These are phyloP conservation scores for Clunio marinus DNA, from an alignment of 2,888 invertebrate genomes.

Conservation along the genomic window DNA sequence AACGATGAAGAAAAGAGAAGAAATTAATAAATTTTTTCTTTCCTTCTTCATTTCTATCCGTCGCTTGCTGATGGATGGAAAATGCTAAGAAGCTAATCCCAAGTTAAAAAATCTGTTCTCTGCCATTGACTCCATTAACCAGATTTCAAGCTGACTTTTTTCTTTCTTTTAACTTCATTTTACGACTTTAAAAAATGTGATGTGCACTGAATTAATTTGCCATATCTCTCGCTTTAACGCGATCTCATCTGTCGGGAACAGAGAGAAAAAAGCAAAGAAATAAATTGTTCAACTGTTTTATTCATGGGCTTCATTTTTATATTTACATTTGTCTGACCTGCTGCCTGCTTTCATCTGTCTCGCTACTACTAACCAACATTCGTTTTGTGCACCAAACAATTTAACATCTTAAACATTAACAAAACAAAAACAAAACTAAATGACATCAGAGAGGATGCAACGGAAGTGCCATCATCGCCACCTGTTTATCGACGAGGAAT, in stretches of 20 bases:
- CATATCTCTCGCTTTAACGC: not conserved
- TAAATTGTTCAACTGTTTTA: not conserved
- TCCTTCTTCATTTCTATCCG: no score
- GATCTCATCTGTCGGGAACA: no score
- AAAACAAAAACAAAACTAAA: conserved; percentile 17
- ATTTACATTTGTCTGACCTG: conserved; percentile 29
- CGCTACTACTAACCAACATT: conserved; percentile 25
- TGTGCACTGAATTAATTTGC: conserved; percentile 11
- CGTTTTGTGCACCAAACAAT: not conserved
- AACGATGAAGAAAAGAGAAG: not conserved
- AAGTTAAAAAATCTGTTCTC: conserved; percentile 17
- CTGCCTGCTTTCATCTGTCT: conserved; percentile 20
- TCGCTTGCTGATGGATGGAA: not conserved
- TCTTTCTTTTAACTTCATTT: not conserved
- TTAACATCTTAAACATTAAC: not conserved
- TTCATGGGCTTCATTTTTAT: conserved; percentile 10
- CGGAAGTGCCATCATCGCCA: conserved; percentile 41
- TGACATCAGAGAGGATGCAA: conserved; percentile 42
- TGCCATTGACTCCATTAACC: conserved; percentile 28
- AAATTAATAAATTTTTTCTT: conserved; percentile 3
- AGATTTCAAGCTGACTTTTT: no score
- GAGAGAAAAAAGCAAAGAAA: no score
- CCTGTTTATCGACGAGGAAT: conserved; percentile 44
- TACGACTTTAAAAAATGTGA: not conserved
- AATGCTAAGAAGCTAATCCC: not conserved